These are phyloP conservation scores for Cremastinae sp. DNA, from an alignment of 2,888 invertebrate species.

Conservation along the genomic window DNA sequence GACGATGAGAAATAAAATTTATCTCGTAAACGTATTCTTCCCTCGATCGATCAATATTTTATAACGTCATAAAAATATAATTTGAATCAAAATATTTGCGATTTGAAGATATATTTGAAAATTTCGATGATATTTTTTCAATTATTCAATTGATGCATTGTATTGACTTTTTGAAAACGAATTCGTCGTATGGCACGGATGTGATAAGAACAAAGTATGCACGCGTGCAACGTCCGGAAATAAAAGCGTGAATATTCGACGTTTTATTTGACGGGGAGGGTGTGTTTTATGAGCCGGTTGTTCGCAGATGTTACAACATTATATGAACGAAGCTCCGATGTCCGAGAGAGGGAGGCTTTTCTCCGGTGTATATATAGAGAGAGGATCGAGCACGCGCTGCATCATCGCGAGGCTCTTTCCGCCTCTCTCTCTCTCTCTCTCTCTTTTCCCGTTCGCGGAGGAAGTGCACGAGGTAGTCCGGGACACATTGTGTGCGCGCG, in stretches of 20 bases:
- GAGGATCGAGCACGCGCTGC: slow-evolving; percentile 51
- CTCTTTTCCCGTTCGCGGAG: slow-evolving; percentile 2
- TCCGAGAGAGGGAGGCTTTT: slow-evolving; percentile 66
- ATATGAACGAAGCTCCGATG: slow-evolving; percentile 41
- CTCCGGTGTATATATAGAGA: slow-evolving; percentile 56
- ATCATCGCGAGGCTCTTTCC: slow-evolving; percentile 2
- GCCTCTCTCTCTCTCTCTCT: slow-evolving; percentile 13
- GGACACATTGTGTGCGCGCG: slow-evolving; percentile 44
- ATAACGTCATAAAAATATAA: too few relatives aligned
- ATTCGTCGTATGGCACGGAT: too few relatives aligned
- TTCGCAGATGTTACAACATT: slow-evolving; percentile 76
- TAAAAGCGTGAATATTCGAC: slow-evolving; percentile 40
- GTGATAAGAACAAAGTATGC: slow-evolving; percentile 35
- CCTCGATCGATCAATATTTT: too few relatives aligned
- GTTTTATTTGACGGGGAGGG: slow-evolving; percentile 69
- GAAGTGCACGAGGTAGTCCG: slow-evolving; percentile 40
- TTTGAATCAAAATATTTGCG: too few relatives aligned
- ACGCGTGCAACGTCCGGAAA: slow-evolving; percentile 34
- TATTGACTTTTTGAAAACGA: too few relatives aligned
- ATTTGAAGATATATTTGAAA: too few relatives aligned
- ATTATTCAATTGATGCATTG: too few relatives aligned
- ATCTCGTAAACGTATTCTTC: too few relatives aligned
- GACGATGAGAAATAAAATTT: too few relatives aligned
- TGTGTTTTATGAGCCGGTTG: slow-evolving; percentile 77
- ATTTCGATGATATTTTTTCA: too few relatives aligned